Evolutionary conservation across 2,113 vertebrate species (phyloP).

Genomic region (Alectura lathami): DNA sequence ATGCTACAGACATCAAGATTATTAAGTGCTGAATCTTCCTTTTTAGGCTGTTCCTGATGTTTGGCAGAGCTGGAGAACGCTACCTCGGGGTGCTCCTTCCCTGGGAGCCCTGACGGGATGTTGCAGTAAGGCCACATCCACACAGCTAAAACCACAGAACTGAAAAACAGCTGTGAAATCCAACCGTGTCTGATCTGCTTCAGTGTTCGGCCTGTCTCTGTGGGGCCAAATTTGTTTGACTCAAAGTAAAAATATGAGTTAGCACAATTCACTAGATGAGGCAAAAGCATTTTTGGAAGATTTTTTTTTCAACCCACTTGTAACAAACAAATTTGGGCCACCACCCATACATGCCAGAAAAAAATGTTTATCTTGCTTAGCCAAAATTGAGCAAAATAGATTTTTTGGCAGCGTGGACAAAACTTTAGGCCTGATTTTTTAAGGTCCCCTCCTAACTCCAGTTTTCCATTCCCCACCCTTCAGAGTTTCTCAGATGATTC

Average conservation of each 20-base stretch:
- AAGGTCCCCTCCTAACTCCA: conserved; percentile 10
- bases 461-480: conserved; percentile 35
- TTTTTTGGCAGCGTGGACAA: conserved; percentile 30
- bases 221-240: background rate
- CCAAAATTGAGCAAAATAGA: conserved; percentile 42
- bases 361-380: conserved; percentile 49
- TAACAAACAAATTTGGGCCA: conserved; percentile 51
- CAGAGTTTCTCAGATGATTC: background rate
- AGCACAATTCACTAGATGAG: conserved; percentile 34
- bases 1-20: background rate
- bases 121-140: conserved; percentile 51
- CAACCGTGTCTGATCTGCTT: conserved; percentile 21
- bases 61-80: background rate
- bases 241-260: conserved; percentile 38
- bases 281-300: conserved; percentile 28
- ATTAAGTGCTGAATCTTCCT: background rate
- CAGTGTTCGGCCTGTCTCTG: background rate
- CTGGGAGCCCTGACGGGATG: background rate
- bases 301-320: background rate
- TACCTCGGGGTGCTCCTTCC: background rate
- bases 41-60: background rate
- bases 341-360: conserved; percentile 43
- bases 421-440: background rate
- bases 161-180: conserved; percentile 42
- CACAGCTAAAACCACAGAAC: conserved; percentile 26